Base-by-base conservation (phyloP, 2,797 vertebrate genomes). In the Serranus cabrilla region DNA sequence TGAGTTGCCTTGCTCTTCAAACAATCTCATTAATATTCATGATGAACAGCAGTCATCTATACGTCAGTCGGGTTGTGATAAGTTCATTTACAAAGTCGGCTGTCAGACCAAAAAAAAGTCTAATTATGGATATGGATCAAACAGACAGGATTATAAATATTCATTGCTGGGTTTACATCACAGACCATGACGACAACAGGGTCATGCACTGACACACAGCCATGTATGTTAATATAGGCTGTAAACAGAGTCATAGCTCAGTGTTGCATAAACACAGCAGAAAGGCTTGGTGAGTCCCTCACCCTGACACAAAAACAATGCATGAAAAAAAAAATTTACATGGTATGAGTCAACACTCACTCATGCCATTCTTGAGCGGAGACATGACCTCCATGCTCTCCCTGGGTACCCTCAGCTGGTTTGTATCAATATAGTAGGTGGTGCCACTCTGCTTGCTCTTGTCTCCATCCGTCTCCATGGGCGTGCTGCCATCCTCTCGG, bases 341-440 rank as follows among this genome's bases (percentile, higher is more conserved):
- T 0, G 23, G 6, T 16, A 42, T 20, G 4, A 52, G 11, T 13
- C 2, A 62, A 63, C 76, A 85, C 97, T 71, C 96, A 99, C 98
- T 99, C 98, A 99, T 99, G 92, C 98, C 98, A 72, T 99, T 99
- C 93, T 99, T 99, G 37, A 99, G 95, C 0, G 98, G 98, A 67
- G 97, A 99, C 94, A 99, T 97, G 82, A 98, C 97, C 86, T 99
- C 98, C 96, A 98, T 99, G 85, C 94, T 98, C 90, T 99, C 98
- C 76, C 98, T 95, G 8, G 98, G 97, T 60, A 99, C 98, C 70
- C 98, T 95, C 78, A 99, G 93, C 78, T 98, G 97, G 90, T 99
- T 99, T 78, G 97, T 99, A 75, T 99, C 98, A 58, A 99, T 99
- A 89, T 96, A 99, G 83, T 99, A 99, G 9, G 96, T 96, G 0